Evolutionary conservation across 2,888 invertebrate species (phyloP).

Genomic region (Diarsia brunnea): DNA sequence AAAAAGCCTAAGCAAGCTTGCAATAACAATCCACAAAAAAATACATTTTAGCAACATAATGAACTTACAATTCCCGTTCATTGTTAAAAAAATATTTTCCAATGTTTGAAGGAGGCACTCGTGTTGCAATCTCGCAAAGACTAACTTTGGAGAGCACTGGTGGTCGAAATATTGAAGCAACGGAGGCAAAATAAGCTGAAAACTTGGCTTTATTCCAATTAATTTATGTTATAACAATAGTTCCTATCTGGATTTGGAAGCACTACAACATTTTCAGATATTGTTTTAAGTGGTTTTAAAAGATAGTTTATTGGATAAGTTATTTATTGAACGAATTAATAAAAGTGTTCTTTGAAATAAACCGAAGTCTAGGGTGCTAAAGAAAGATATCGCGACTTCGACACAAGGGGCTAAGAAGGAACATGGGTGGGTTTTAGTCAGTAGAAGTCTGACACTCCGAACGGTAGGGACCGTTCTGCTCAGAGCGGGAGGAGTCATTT

Average conservation of each 20-base stretch:
- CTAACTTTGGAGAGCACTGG: conserved; percentile 55
- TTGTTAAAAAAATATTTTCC: conserved; percentile 35
- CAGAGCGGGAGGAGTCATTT: no score
- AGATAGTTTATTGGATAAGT: conserved; percentile 19
- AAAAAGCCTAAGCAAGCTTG: neutral
- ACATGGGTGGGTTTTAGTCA: no score
- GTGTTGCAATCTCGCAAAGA: conserved; percentile 43
- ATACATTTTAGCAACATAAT: neutral
- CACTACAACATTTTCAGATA: conserved; percentile 33
- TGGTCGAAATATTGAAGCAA: conserved; percentile 57
- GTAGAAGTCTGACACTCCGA: no score
- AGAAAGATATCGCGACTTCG: no score
- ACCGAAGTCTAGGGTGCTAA: no score
- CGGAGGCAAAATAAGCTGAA: conserved; percentile 43
- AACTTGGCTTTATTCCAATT: conserved; percentile 62
- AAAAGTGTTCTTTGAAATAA: neutral
- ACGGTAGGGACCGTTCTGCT: no score
- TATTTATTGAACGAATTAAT: neutral
- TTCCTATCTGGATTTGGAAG: conserved; percentile 49
- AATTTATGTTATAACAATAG: conserved; percentile 52
- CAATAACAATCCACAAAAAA: neutral
- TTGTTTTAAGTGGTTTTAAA: conserved; percentile 46
- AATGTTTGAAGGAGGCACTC: conserved; percentile 50
- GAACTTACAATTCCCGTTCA: conserved; percentile 1
- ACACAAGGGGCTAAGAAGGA: no score